A percentile compares a stretch with the other conserved stretches of the same genome.
phyloP scores from a whole-genome alignment of 2,113 vertebrate genomes.

The Psilopsiagon aymara region DNA sequence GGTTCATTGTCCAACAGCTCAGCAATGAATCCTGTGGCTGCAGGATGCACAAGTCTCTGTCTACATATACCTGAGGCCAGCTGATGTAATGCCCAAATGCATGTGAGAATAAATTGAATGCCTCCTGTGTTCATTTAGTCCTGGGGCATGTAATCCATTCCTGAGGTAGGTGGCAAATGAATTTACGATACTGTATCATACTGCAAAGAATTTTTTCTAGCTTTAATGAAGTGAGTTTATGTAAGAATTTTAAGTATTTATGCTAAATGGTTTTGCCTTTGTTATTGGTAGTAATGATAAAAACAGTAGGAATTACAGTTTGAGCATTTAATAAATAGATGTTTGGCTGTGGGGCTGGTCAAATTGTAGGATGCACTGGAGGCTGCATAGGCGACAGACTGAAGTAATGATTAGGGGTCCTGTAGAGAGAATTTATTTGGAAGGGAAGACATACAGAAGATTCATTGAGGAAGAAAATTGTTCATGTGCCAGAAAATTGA shows the following conservation, averaged over 20 bases:
- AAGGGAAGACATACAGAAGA: not conserved
- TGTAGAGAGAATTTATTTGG: not conserved
- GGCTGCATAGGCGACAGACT: not conserved
- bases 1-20: not conserved
- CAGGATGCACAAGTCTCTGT: not conserved
- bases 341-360: not conserved
- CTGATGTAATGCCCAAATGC: conserved; percentile 23
- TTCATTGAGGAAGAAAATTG: not conserved
- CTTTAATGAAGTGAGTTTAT: not conserved
- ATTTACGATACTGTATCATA: not conserved
- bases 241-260: not conserved
- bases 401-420: not conserved
- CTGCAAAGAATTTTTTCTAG: not conserved
- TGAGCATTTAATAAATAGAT: not conserved
- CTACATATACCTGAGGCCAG: not conserved
- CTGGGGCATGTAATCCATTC: conserved; percentile 8
- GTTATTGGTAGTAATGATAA: not conserved
- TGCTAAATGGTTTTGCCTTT: not conserved
- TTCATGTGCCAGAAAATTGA: not conserved
- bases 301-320: not conserved
- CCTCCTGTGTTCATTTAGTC: not conserved
- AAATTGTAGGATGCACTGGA: not conserved
- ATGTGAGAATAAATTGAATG: conserved; percentile 23
- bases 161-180: conserved; percentile 13
- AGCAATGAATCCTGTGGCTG: not conserved